These are phyloP conservation scores for Chiroxiphia lanceolata DNA, from an alignment of 2,797 vertebrate genomes.

Conservation along the genomic window DNA sequence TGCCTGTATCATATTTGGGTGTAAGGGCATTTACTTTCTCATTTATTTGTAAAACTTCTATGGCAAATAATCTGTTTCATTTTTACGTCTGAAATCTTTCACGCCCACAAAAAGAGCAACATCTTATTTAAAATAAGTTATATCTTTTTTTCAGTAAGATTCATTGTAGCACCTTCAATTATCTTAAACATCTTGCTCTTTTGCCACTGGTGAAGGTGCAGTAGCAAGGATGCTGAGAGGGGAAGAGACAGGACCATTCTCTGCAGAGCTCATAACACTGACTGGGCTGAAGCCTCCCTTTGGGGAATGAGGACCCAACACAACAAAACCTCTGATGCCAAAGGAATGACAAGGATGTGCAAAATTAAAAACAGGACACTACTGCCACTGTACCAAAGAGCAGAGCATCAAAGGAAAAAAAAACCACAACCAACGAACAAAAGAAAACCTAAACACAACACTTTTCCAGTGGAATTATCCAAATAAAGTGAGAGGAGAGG, in stretches of 20 bases:
- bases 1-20: not conserved
- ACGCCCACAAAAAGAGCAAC: accelerated
- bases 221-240: not conserved
- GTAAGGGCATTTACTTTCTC: not conserved
- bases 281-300: not conserved
- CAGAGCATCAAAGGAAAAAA: not conserved
- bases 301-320: not conserved
- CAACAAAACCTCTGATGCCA: not conserved
- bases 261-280: not conserved
- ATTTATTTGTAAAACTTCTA: not conserved
- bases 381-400: not conserved
- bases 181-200: not conserved
- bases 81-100: not conserved
- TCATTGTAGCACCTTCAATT: not conserved
- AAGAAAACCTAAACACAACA: not conserved
- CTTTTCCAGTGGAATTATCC: not conserved
- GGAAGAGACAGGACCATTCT: not conserved
- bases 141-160: not conserved
- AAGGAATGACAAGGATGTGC: not conserved
- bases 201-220: not conserved
- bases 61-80: not conserved
- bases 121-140: not conserved
- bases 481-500: not conserved
- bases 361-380: not conserved
- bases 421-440: not conserved